Evolutionary conservation across 2,113 vertebrate genomes (phyloP), one percentile per base, ranked within the genome.

Genomic region (Falcunculus frontatus): DNA sequence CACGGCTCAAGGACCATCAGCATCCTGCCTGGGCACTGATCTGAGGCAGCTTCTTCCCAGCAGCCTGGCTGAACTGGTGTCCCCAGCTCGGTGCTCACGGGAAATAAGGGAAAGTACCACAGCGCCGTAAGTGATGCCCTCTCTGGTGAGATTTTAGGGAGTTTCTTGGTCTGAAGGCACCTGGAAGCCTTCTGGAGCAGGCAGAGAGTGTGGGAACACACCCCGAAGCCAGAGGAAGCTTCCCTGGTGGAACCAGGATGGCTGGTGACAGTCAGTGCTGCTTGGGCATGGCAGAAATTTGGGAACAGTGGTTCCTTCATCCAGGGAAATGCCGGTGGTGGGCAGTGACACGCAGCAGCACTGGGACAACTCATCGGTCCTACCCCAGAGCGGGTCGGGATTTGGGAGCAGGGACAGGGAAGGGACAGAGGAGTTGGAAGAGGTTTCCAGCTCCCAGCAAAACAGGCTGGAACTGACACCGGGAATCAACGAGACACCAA

Each of bases 51-150:
- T 5, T 1, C 21, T 10, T 30, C 20, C 53, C 47, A 57, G 50
- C 1, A 6, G 37, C 42, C 56, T 26, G 50, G 16, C 50, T 55
- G 39, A n/a, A n/a, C 22, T 5, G 18, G 15, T 5, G 44, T 42
- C 49, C 73, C 37, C 62, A 52, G 18, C 26, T 39, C 4, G 1
- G 62, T 7, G 20, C 26, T n/a, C 49, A 0, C 6, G 11, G 63
- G 41, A 20, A 68, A 52, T 8, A 53, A 60, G n/a, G 50, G 27
- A 6, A 59, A n/a, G 16, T 3, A 4, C 7, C 19, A 22, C 0
- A 42, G 47, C 33, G 18, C 14, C 2, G 0, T 4, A 3, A 63
- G 35, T 0, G 41, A 42, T 49, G 56, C 16, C 6, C 32, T 64
- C 37, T 44, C 22, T 77, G 63, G 56, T 7, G 72, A 25, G 70